Base-by-base conservation (phyloP, 2,113 vertebrate genomes). In the Lanius collurio region DNA sequence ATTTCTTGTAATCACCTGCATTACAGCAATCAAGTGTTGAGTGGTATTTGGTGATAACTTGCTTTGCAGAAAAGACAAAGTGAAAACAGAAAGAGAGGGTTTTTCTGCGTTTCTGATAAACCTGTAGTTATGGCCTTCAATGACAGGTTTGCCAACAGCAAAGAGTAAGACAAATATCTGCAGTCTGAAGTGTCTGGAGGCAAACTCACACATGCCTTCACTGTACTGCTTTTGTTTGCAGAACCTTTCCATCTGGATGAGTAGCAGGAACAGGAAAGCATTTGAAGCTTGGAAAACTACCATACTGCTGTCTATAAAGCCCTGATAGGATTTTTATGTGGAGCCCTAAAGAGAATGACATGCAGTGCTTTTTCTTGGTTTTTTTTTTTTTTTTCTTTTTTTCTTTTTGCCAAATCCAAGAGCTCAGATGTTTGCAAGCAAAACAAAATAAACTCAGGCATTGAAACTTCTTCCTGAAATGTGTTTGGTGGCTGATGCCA, bases 351-450 rank as follows among this genome's bases (percentile, higher is more conserved):
- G 50, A 62, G 37, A 85, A 79, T 8, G 69, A 84, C 31, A 84
- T 30, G 26, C 62, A n/a, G 28, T 64, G 28, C 30, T 27, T 39
- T 67, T 47, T 62, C 37, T 37, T 28, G 12, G 20, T 15, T 16
- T 15, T 7, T 42, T 18, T 7, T 28, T 41, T 8, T 28, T 20
- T 23, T 49, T 24, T 15, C 15, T 60, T 23, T 68, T 37, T 59
- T 37, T 8, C 15, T 18, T 89, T 87, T 80, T 31, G 9, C 57
- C 57, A 69, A 70, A 46, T 55, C 11, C 0, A 0, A 92, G 63
- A 86, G 63, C 67, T 95, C 50, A 78, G 57, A 82, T 87, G 67
- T 94, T 93, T 91, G 87, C 93, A 82, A 91, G 71, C 63, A 93
- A 86, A 90, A 55, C 53, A 85, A 87, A 94, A 60, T 73, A 69